Conservation (phyloP, 2,797 vertebrate species). For the Hirundo rustica region DNA sequence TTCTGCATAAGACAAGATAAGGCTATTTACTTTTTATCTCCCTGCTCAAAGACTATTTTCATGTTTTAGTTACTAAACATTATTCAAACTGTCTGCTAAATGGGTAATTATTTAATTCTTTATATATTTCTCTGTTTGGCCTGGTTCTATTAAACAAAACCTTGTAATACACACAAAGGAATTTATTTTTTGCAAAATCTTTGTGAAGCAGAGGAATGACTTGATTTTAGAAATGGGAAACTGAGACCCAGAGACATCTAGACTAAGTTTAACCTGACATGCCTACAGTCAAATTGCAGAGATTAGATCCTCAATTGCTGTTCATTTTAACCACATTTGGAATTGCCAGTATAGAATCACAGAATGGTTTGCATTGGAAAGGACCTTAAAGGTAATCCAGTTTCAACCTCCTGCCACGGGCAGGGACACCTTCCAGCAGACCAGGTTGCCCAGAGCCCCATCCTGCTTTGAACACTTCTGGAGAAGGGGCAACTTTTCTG, state of each 20-base stretch:
- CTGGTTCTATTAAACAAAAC: neutral
- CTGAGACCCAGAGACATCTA: neutral
- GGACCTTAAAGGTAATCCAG: neutral
- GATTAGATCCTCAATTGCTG: neutral
- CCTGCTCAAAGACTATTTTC: neutral
- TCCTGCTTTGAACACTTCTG: neutral
- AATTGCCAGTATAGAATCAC: neutral
- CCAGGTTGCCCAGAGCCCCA: neutral
- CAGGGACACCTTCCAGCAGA: neutral
- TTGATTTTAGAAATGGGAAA: neutral
- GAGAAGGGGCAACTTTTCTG: neutral
- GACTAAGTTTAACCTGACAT: neutral
- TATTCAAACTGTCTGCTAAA: neutral
- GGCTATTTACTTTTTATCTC: neutral
- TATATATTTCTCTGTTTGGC: neutral
- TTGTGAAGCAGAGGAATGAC: neutral
- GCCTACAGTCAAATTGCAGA: neutral
- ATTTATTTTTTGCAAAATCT: neutral
- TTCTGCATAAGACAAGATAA: neutral
- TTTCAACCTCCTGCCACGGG: neutral
- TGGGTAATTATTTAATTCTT: neutral
- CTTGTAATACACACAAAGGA: neutral
- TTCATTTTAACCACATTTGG: neutral
- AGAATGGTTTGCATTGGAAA: neutral
- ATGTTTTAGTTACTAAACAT: neutral